A percentile compares a stretch with the other conserved stretches of the same genome.
phyloP scores from a whole-genome alignment of 2,113 vertebrate species.

The Petrocephalus microphthalmus region DNA sequence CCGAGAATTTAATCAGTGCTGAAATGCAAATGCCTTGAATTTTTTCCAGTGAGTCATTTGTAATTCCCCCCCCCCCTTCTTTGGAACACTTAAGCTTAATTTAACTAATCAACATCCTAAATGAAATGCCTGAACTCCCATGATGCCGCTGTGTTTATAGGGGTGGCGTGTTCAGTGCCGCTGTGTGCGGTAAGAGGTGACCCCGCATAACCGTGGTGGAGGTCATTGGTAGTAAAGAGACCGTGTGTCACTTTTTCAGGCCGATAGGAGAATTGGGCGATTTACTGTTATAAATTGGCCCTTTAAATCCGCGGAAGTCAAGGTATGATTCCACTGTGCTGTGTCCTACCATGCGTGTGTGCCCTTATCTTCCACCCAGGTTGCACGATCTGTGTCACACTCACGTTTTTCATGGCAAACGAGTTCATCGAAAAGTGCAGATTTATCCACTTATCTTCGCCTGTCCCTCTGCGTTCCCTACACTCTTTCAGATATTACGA shows the following conservation, averaged over 20 bases:
- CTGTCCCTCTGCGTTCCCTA: too few species aligned
- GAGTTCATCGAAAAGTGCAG: background rate
- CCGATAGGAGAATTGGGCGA: background rate
- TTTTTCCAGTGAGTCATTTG: background rate
- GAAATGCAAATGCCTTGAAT: background rate
- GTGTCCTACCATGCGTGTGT: background rate
- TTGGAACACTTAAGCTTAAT: background rate
- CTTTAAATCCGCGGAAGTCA: background rate
- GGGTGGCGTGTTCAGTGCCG: background rate
- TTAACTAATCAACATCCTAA: background rate
- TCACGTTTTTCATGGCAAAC: background rate
- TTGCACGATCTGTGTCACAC: background rate
- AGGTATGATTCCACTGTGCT: background rate
- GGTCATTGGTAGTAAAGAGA: background rate
- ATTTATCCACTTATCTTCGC: background rate
- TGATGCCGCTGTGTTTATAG: background rate
- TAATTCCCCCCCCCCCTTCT: background rate
- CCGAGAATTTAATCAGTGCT: background rate
- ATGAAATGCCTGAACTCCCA: constrained; percentile 5
- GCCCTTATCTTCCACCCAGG: background rate
- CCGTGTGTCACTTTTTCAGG: background rate
- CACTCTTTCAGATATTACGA: background rate
- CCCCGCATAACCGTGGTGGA: background rate
- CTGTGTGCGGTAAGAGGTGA: background rate
- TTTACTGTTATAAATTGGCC: background rate